These are phyloP conservation scores for Pelecanus crispus DNA, from an alignment of 2,113 vertebrate species.

Conservation along the genomic window DNA sequence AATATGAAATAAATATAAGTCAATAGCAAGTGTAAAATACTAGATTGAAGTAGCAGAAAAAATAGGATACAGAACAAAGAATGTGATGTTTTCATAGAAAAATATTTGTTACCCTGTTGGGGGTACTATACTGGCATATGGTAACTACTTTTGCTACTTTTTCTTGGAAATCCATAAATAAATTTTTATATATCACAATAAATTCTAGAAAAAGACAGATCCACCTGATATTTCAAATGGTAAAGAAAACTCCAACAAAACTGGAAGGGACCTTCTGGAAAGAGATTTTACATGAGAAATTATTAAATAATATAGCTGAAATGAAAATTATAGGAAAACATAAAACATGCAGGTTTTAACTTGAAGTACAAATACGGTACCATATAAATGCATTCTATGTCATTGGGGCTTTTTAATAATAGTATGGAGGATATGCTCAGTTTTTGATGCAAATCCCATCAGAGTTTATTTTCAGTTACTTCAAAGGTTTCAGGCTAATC, in stretches of 20 bases:
- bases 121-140: not conserved
- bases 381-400: not conserved
- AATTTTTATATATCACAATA: not conserved
- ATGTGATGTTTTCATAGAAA: not conserved
- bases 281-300: not conserved
- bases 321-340: not conserved
- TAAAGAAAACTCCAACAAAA: not conserved
- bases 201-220: not conserved
- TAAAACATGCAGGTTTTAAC: not conserved
- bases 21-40: not conserved
- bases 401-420: not conserved
- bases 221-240: not conserved
- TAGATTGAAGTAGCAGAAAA: not conserved
- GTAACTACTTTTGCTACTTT: not conserved
- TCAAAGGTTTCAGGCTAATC: not conserved
- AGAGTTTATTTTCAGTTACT: not conserved
- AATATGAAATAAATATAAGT: not conserved
- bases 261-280: not conserved
- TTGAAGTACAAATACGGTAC: not conserved
- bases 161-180: not conserved
- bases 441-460: not conserved
- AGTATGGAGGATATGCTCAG: not conserved
- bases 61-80: not conserved
- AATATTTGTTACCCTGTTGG: not conserved
- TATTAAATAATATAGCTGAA: not conserved